phyloP scores from a whole-genome alignment of 2,888 invertebrate genomes.

The Meghimatium bilineatum region DNA sequence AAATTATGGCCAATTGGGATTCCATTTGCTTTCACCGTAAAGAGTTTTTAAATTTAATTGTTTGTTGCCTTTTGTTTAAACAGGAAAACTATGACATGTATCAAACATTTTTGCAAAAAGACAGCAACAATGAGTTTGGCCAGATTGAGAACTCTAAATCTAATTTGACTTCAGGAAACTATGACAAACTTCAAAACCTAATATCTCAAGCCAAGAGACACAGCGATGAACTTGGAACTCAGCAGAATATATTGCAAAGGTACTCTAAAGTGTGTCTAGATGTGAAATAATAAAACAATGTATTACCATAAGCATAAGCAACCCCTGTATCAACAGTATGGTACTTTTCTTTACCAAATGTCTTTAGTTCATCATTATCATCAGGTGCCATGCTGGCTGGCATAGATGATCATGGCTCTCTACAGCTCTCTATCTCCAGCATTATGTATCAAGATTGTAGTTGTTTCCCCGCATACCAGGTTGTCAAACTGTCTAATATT shows the following conservation, averaged over 20 bases:
- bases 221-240: background rate
- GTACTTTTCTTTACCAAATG: no score
- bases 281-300: no score
- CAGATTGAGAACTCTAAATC: background rate
- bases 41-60: background rate
- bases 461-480: no score
- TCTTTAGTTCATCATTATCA: no score
- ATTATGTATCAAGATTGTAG: no score
- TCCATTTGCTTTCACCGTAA: background rate
- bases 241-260: slow-evolving; percentile 19
- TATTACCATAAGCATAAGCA: no score
- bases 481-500: no score
- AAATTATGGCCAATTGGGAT: background rate
- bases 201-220: slow-evolving; percentile 26
- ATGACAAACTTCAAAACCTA: background rate
- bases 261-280: background rate
- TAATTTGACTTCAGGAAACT: background rate
- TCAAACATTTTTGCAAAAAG: background rate
- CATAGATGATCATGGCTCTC: no score
- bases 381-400: no score
- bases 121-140: background rate
- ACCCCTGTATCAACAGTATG: no score
- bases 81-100: slow-evolving; percentile 22
- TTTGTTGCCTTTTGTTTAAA: background rate
- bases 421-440: no score